Conservation (phyloP, 2,113 vertebrate genomes). For the Phalacrocorax brasilianus region DNA sequence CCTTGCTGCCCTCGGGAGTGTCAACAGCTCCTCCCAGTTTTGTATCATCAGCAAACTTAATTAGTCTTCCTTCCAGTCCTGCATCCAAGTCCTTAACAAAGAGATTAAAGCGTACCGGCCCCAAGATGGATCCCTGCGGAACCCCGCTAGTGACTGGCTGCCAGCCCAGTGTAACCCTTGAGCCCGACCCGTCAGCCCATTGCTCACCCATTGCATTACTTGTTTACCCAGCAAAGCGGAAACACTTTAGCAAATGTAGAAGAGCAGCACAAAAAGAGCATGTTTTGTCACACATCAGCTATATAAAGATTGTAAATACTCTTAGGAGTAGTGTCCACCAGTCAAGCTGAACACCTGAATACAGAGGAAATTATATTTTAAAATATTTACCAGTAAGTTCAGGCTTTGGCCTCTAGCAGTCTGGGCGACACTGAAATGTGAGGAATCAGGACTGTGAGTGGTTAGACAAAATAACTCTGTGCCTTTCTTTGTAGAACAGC, state of each 20-base stretch:
- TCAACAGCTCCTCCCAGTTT: too few relatives aligned
- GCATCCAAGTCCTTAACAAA: too few relatives aligned
- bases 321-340: not conserved
- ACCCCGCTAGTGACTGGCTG: too few relatives aligned
- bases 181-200: too few relatives aligned
- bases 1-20: too few relatives aligned
- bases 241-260: not conserved
- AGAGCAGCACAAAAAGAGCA: not conserved
- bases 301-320: not conserved
- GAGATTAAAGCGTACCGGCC: too few relatives aligned
- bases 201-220: too few relatives aligned
- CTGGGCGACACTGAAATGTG: not conserved
- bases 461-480: not conserved
- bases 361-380: not conserved
- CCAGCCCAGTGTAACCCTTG: too few relatives aligned
- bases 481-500: not conserved
- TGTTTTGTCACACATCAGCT: not conserved
- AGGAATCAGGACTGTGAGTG: not conserved
- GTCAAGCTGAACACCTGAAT: not conserved
- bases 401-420: not conserved
- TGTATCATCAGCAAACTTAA: too few relatives aligned
- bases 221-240: not conserved
- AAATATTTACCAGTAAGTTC: not conserved
- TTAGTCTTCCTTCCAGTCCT: too few relatives aligned
- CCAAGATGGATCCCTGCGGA: too few relatives aligned